These are phyloP conservation scores for Antechinus flavipes DNA, from an alignment of 2,113 vertebrate genomes.

Conservation along the genomic window DNA sequence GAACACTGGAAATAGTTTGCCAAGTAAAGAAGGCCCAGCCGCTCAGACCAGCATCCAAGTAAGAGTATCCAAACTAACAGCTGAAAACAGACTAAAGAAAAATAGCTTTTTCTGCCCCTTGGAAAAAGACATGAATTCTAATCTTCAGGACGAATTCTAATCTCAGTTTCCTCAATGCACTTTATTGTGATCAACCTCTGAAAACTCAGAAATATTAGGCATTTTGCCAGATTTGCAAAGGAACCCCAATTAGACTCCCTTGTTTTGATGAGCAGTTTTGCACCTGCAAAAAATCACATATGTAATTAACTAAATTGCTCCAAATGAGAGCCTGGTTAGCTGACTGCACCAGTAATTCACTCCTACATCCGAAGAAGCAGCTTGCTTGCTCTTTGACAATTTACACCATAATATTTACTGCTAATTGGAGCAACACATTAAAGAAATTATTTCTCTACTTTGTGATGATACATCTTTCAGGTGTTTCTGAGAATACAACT, in stretches of 20 bases:
- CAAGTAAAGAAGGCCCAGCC: neutral
- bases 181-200: constrained; percentile 9
- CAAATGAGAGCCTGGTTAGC: constrained; percentile 33
- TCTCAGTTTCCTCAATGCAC: neutral
- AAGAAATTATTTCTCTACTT: neutral
- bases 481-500: constrained; percentile 16
- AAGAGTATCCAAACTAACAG: neutral
- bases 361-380: constrained; percentile 57
- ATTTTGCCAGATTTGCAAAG: constrained; percentile 35
- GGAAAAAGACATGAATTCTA: neutral
- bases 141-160: constrained; percentile 11
- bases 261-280: constrained; percentile 50
- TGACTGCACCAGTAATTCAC: constrained; percentile 54
- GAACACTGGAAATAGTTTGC: neutral
- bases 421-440: constrained; percentile 31
- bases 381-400: constrained; percentile 57
- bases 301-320: constrained; percentile 66
- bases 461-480: neutral
- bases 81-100: neutral
- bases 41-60: rapidly evolving
- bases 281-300: constrained; percentile 32
- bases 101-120: neutral
- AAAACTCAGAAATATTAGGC: constrained; percentile 41
- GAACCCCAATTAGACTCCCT: constrained; percentile 54
- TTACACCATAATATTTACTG: constrained; percentile 42